phyloP scores from a whole-genome alignment of 2,888 invertebrate genomes.

The Clusia tigrina region DNA sequence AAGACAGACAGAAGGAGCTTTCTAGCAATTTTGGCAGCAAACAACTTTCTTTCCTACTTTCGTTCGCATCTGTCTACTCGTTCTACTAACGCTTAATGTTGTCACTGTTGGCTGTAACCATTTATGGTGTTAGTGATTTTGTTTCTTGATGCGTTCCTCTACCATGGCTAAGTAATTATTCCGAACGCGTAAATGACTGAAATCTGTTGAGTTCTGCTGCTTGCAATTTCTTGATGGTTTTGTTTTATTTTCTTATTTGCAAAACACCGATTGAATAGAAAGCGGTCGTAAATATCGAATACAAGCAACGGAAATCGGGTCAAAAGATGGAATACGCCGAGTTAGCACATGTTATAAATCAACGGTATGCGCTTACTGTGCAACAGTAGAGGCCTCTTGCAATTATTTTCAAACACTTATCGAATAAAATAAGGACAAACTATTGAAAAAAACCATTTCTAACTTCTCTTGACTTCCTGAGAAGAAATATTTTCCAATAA shows the following conservation, averaged over 20 bases:
- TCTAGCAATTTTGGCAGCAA: neutral
- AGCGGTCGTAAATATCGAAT: neutral
- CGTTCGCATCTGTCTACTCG: neutral
- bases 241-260: neutral
- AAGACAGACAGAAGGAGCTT: neutral
- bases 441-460: too few species aligned
- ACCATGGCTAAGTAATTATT: neutral
- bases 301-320: neutral
- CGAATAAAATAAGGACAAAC: too few species aligned
- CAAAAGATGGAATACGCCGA: too few species aligned
- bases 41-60: slow-evolving; percentile 28
- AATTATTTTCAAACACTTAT: too few species aligned
- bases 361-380: too few species aligned
- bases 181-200: neutral
- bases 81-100: neutral
- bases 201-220: neutral
- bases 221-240: neutral
- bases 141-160: neutral
- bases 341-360: too few species aligned
- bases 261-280: neutral
- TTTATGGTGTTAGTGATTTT: neutral
- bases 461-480: too few species aligned
- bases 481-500: too few species aligned
- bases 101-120: neutral
- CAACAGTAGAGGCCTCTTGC: too few species aligned